Evolutionary conservation across 2,888 invertebrate genomes (phyloP), one percentile per base, ranked within the genome.

Genomic region (Lepidocyrtoides sp.): DNA sequence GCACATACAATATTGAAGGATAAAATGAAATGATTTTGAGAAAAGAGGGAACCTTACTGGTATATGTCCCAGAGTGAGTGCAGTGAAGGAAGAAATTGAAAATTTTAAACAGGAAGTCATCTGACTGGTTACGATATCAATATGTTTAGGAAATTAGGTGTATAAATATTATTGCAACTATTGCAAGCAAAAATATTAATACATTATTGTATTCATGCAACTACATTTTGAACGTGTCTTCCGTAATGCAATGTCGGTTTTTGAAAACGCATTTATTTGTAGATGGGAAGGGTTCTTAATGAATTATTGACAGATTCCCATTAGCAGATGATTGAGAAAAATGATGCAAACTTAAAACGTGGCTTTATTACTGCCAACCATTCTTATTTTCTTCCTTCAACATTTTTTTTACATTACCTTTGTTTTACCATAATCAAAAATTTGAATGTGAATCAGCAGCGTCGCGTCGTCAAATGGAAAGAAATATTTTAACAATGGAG

Each of bases 291-390:
- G 36, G 10, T 32, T 41, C 32, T 72, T 72, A 86, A 86, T 79
- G 77, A 79, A 79, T 63, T 79, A 87, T 79, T 87, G 87, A 87
- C 79, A 87, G 87, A 87, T 87, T 87, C 57, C 87, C 48, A 77
- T 77, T 87, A 87, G 44, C 77, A 17, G 32, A 66, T 87, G 87
- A 87, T 87, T 48, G 57, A 87, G 79, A 87, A 79, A 87, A 87
- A 79, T 79, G 87, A 87, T 75, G 85, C n/a, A 60, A 57, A 48
- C 84, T 69, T 66, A 83, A 66, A 83, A 83, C 83, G 83, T 83
- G 63, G 36, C 63, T 83, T 83, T 41, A 32, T 66, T 66, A 66
- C 63, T 83, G 83, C 48, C 83, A 60, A 63, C 48, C 83, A 83
- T 83, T 60, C 77, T n/a, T 36, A 17, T 60, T 12, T 81, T 57